These are phyloP conservation scores for Brachystomella parvula DNA, from an alignment of 1,140 invertebrate species.

Conservation along the genomic window DNA sequence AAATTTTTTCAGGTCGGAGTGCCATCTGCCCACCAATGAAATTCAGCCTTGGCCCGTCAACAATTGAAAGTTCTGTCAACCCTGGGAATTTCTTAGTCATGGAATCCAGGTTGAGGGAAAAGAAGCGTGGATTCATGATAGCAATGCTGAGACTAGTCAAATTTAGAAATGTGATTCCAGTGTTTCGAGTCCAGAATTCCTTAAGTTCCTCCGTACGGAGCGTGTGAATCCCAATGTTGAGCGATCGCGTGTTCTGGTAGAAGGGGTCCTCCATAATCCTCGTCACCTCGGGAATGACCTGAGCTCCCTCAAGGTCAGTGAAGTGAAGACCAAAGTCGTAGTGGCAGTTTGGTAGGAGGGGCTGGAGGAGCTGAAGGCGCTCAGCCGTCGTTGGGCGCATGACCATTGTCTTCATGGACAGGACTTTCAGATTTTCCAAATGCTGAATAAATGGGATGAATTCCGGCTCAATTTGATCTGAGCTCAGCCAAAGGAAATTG, in stretches of 20 bases:
- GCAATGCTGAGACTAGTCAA: not conserved
- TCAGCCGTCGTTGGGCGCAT: not conserved
- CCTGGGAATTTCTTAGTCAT: slow-evolving; percentile 18
- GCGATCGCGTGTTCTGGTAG: not conserved
- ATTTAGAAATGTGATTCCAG: not conserved
- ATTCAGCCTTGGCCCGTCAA: slow-evolving; percentile 23
- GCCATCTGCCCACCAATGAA: slow-evolving; percentile 6
- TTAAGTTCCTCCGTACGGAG: not conserved
- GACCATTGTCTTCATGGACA: slow-evolving; percentile 25
- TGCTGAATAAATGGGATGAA: slow-evolving; percentile 26
- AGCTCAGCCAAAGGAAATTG: slow-evolving; percentile 24
- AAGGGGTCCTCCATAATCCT: not conserved
- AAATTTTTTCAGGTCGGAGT: slow-evolving; percentile 1
- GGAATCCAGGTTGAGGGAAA: slow-evolving; percentile 8
- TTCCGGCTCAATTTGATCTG: slow-evolving; percentile 13
- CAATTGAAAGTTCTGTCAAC: slow-evolving; percentile 21
- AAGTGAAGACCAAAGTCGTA: not conserved
- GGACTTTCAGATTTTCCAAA: slow-evolving; percentile 14
- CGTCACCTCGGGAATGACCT: not conserved
- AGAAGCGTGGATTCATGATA: not conserved
- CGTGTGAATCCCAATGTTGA: not conserved
- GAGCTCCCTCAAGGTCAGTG: not conserved
- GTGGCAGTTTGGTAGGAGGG: not conserved
- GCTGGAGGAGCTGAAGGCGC: not conserved
- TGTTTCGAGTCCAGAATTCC: slow-evolving; percentile 6